Conservation (phyloP, 1,140 invertebrate genomes). For the Alviniconcha marisindica region DNA sequence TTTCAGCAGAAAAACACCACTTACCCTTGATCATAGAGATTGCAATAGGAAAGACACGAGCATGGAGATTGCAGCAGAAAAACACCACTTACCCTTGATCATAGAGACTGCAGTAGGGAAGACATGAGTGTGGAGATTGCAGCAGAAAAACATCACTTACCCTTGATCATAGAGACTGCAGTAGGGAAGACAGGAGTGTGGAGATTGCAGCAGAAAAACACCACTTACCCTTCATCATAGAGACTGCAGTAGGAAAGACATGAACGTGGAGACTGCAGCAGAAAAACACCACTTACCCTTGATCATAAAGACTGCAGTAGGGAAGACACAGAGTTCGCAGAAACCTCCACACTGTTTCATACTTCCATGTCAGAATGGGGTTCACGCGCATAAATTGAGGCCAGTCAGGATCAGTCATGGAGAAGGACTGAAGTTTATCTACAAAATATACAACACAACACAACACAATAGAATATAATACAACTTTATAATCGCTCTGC, state of each 20-base stretch:
- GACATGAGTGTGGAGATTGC: too few relatives aligned
- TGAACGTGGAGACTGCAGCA: too few relatives aligned
- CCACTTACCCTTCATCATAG: not conserved
- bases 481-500: too few relatives aligned
- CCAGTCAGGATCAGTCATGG: constrained; percentile 92
- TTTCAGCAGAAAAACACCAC: not conserved
- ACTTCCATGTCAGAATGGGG: constrained; percentile 93
- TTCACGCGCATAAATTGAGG: constrained; percentile 90
- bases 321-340: constrained; percentile 86
- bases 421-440: constrained; percentile 73
- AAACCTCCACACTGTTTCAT: constrained; percentile 93
- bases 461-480: too few relatives aligned
- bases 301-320: constrained; percentile 92
- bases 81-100: not conserved
- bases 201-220: too few relatives aligned
- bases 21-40: not conserved
- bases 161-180: not conserved
- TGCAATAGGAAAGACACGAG: not conserved
- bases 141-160: not conserved
- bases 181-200: not conserved
- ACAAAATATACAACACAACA: constrained; percentile 41
- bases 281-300: constrained; percentile 79
- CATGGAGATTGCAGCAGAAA: too few relatives aligned
- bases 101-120: too few relatives aligned
- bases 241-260: not conserved